Evolutionary conservation across 2,888 invertebrate species (phyloP).

Genomic region (Imbricaverruca yamaguchii): DNA sequence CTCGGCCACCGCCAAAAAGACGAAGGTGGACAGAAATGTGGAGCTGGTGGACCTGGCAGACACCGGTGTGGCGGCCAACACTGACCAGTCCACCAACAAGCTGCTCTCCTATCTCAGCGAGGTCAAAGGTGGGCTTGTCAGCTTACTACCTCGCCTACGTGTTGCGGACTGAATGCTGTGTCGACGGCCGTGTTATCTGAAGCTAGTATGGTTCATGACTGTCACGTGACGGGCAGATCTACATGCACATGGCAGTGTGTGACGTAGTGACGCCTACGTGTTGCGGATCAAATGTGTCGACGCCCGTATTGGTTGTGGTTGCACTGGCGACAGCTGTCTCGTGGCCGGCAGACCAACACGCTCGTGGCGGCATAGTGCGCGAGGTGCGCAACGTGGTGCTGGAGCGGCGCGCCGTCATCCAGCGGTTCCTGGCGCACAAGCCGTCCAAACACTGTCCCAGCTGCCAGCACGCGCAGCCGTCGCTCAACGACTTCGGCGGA

Average conservation of each 20-base stretch:
- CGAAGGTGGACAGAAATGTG: neutral
- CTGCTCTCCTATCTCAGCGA: neutral
- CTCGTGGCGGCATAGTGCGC: neutral
- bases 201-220: too few relatives aligned
- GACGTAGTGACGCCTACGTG: too few relatives aligned
- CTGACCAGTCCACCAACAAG: neutral
- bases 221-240: too few relatives aligned
- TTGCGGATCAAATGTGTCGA: too few relatives aligned
- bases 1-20: neutral
- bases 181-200: too few relatives aligned
- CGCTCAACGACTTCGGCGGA: constrained; percentile 16
- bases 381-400: constrained; percentile 18
- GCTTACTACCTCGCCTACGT: too few relatives aligned
- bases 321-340: too few relatives aligned
- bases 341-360: neutral
- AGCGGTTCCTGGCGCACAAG: neutral
- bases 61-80: neutral
- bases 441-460: neutral
- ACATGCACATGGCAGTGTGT: too few relatives aligned
- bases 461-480: neutral
- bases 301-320: too few relatives aligned
- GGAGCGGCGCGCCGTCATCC: neutral
- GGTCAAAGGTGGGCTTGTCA: neutral
- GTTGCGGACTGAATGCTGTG: too few relatives aligned
- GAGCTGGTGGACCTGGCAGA: neutral